A percentile compares a stretch with the other conserved stretches of the same genome.
Conservation (phyloP, 1,140 invertebrate genomes). For the Nasonia vitripennis region DNA sequence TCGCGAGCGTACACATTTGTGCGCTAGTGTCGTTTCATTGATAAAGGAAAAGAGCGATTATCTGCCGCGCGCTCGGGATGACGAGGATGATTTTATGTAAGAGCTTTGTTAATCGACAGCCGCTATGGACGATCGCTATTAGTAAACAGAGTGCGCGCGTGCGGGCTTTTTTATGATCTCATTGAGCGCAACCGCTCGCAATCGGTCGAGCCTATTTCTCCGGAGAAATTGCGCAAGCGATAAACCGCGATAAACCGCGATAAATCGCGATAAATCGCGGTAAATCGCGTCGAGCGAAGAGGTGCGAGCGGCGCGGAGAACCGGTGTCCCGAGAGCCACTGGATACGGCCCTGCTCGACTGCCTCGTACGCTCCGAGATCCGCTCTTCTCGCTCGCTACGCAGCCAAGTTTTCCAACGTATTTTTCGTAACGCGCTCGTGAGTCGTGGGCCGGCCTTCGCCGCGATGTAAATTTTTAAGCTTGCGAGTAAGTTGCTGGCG, state of each 20-base stretch:
- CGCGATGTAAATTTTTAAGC: too few species aligned
- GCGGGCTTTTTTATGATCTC: neutral
- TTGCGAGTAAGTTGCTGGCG: too few species aligned
- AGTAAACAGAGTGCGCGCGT: neutral
- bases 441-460: neutral
- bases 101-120: neutral
- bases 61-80: neutral
- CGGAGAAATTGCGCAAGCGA: neutral
- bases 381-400: neutral
- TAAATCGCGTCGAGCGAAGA: too few species aligned
- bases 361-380: conserved; percentile 3
- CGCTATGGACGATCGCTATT: neutral
- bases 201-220: neutral
- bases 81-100: conserved; percentile 33
- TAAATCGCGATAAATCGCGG: too few species aligned
- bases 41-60: conserved; percentile 40
- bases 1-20: neutral
- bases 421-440: too few species aligned
- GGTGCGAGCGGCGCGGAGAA: too few species aligned
- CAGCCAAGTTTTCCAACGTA: neutral
- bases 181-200: neutral
- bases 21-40: conserved; percentile 37
- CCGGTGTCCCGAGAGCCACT: neutral
- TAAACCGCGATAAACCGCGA: neutral
- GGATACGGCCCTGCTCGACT: conserved; percentile 34